Evolutionary conservation across 1,140 invertebrate species (phyloP).

Genomic region (Bacillus rossius): DNA sequence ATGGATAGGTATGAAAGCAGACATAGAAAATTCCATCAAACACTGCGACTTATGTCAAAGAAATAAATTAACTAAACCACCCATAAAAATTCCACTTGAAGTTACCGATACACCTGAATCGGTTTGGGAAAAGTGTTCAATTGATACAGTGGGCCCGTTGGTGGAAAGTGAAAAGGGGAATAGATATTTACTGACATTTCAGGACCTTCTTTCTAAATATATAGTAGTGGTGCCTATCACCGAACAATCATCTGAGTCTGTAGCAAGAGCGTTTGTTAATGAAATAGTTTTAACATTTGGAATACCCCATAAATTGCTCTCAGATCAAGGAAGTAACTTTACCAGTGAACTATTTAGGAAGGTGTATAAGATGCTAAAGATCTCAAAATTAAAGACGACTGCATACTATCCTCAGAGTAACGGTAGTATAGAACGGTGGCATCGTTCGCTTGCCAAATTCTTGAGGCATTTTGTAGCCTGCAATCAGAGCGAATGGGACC

Average conservation of each 20-base stretch:
- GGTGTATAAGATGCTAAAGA: not conserved
- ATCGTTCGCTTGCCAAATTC: too few relatives aligned
- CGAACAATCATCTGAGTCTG: conserved; percentile 1
- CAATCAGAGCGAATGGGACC: too few relatives aligned
- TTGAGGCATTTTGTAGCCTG: too few relatives aligned
- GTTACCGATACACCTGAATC: not conserved
- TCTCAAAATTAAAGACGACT: too few relatives aligned
- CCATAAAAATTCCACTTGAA: not conserved
- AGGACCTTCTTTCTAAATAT: conserved; percentile 19
- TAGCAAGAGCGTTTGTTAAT: not conserved
- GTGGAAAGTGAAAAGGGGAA: conserved; percentile 7
- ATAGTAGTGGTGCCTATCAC: conserved; percentile 1
- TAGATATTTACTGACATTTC: too few relatives aligned
- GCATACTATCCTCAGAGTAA: too few relatives aligned
- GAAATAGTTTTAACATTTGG: not conserved
- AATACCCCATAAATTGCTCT: not conserved
- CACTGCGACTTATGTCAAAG: not conserved
- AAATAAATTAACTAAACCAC: not conserved
- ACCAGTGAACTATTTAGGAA: not conserved
- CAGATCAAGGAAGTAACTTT: not conserved
- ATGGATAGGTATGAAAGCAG: not conserved
- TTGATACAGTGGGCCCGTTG: conserved; percentile 20
- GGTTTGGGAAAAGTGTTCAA: not conserved
- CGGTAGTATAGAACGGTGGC: too few relatives aligned
- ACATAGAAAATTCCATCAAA: not conserved